Conservation (phyloP, 1,140 invertebrate genomes). For the Drosophila funebris region DNA sequence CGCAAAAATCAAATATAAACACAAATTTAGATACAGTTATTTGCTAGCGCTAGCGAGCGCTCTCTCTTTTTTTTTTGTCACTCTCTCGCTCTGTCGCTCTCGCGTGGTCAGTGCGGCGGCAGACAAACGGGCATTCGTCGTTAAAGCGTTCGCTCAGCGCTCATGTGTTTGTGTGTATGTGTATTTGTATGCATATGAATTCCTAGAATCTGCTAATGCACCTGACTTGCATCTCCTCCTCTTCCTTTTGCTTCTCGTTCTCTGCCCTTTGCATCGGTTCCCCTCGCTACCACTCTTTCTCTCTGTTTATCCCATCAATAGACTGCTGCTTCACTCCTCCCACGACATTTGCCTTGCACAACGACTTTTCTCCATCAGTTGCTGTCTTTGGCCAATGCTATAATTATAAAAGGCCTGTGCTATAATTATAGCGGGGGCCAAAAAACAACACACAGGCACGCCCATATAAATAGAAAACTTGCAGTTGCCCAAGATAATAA, state of each 20-base stretch:
- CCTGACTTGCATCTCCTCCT: constrained; percentile 4
- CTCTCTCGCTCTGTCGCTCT: background rate
- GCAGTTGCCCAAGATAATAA: constrained; percentile 13
- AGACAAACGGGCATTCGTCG: constrained; percentile 42
- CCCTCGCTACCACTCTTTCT: background rate
- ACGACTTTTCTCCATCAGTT: constrained; percentile 39
- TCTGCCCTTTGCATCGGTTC: background rate
- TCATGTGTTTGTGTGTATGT: too few relatives aligned
- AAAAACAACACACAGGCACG: constrained; percentile 58
- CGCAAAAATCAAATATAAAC: constrained; percentile 77
- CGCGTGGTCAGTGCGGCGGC: constrained; percentile 30
- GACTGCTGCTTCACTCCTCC: constrained; percentile 4
- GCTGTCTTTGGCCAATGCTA: constrained; percentile 47
- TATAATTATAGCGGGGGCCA: constrained; percentile 71
- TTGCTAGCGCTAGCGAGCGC: constrained; percentile 6
- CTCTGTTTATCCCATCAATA: background rate
- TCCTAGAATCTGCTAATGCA: constrained; percentile 34
- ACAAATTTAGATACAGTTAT: constrained; percentile 75
- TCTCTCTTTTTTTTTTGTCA: background rate
- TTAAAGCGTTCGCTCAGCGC: constrained; percentile 7
- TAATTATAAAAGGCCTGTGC: constrained; percentile 71
- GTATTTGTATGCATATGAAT: background rate
- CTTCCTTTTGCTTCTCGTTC: background rate
- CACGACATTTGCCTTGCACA: constrained; percentile 58
- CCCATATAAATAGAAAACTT: constrained; percentile 64